Percentiles rank a stretch among this genome's conserved stretches.
phyloP scores from a whole-genome alignment of 2,797 vertebrate genomes.

The Holocentrus rufus region DNA sequence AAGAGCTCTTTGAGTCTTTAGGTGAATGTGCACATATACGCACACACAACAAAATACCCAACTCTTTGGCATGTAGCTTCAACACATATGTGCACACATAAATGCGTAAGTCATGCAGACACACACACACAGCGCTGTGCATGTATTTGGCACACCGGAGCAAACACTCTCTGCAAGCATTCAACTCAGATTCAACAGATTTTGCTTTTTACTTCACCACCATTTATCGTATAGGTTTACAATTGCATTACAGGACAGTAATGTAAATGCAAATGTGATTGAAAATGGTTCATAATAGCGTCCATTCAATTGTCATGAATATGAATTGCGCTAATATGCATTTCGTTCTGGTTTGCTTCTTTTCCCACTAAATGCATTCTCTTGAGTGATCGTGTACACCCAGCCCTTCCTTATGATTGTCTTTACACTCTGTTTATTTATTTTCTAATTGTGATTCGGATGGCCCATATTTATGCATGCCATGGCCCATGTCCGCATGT shows the following conservation, averaged over 20 bases:
- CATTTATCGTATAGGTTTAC: constrained; percentile 41
- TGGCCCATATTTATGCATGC: constrained; percentile 61
- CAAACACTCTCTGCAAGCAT: background rate
- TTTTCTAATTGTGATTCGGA: constrained; percentile 74
- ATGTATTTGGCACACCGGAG: background rate
- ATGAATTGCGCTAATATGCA: constrained; percentile 73
- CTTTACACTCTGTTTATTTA: constrained; percentile 71
- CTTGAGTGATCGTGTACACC: constrained; percentile 56
- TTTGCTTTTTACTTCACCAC: constrained; percentile 16
- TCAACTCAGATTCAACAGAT: constrained; percentile 7
- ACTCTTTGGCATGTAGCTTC: background rate
- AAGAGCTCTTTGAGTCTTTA: constrained; percentile 42
- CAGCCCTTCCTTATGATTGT: constrained; percentile 65
- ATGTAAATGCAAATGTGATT: constrained; percentile 79
- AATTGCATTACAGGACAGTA: constrained; percentile 52
- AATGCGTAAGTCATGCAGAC: background rate
- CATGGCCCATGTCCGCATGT: constrained; percentile 51
- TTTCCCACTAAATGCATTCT: constrained; percentile 43
- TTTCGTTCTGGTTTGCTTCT: constrained; percentile 67
- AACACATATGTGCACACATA: constrained; percentile 4
- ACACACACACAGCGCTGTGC: background rate
- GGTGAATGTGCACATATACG: constrained; percentile 30
- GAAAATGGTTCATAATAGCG: constrained; percentile 69
- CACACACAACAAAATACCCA: constrained; percentile 1
- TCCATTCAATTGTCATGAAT: constrained; percentile 70